A percentile compares a stretch with the other conserved stretches of the same genome.
Conservation (phyloP, 2,113 vertebrate species). For the Cephalopholis sonnerati region DNA sequence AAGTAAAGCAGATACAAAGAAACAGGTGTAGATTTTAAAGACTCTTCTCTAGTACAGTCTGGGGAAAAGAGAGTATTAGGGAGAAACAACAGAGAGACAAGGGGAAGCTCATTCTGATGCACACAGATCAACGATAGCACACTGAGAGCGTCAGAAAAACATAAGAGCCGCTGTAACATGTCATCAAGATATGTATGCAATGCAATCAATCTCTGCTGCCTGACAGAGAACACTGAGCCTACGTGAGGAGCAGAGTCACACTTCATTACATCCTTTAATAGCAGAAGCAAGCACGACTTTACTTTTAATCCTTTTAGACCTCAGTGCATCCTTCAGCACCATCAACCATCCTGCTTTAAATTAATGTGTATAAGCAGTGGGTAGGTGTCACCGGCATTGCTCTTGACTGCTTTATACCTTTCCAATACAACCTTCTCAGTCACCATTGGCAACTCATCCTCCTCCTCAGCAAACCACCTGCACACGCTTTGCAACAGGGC, state of each 20-base stretch:
- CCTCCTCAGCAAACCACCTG: constrained; percentile 24
- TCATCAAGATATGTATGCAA: constrained; percentile 10
- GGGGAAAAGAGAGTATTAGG: not conserved
- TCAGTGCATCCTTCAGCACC: constrained; percentile 38
- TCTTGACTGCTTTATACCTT: constrained; percentile 38
- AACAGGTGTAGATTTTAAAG: constrained; percentile 13
- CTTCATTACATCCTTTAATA: constrained; percentile 31
- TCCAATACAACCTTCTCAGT: constrained; percentile 23
- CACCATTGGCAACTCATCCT: constrained; percentile 21
- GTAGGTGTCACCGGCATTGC: constrained; percentile 11
- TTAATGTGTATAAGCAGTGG: constrained; percentile 16
- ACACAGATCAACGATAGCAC: constrained; percentile 16
- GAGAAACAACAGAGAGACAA: not conserved
- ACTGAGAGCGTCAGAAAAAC: constrained; percentile 17
- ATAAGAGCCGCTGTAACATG: constrained; percentile 1
- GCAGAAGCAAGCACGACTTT: constrained; percentile 11
- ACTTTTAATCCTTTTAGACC: constrained; percentile 45
- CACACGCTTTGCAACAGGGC: constrained; percentile 1
- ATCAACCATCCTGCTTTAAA: constrained; percentile 42
- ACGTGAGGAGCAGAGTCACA: not conserved
- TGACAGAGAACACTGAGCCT: constrained; percentile 15
- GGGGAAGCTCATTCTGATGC: constrained; percentile 11
- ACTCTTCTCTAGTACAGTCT: not conserved
- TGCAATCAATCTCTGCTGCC: constrained; percentile 23
- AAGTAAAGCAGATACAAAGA: constrained; percentile 23